Evolutionary conservation across 2,888 invertebrate species (phyloP).

Genomic region (Argyra leucocephala): DNA sequence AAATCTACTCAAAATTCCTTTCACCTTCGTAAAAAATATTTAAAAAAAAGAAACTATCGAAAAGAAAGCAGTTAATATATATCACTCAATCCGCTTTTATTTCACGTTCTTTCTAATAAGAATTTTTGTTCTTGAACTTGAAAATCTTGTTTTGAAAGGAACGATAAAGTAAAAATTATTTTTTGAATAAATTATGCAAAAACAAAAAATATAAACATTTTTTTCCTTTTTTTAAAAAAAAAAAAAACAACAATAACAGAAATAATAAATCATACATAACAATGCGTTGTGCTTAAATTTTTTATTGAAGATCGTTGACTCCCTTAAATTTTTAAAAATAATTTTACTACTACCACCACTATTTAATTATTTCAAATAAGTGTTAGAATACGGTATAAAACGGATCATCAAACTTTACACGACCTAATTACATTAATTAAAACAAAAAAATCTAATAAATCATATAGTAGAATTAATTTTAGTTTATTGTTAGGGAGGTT

Average conservation of each 20-base stretch:
- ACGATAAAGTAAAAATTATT: background rate
- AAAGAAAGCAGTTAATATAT: background rate
- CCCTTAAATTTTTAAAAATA: background rate
- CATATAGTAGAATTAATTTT: no score
- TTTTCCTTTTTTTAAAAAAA: background rate
- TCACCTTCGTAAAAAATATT: background rate
- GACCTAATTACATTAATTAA: background rate
- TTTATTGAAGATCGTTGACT: background rate
- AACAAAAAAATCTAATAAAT: no score
- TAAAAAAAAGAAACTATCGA: background rate
- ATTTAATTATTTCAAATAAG: no score
- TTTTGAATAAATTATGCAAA: conserved; percentile 3
- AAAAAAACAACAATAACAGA: no score
- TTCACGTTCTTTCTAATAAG: background rate
- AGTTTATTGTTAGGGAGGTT: no score
- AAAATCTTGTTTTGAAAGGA: background rate
- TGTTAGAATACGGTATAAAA: background rate
- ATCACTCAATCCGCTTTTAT: background rate
- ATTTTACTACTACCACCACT: no score
- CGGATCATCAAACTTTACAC: background rate
- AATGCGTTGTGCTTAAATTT: background rate
- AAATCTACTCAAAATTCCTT: no score
- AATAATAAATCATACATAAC: background rate
- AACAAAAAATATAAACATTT: no score
- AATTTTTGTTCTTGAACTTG: conserved; percentile 1